phyloP scores from a whole-genome alignment of 2,888 invertebrate species.

The Bruchidius siliquastri region DNA sequence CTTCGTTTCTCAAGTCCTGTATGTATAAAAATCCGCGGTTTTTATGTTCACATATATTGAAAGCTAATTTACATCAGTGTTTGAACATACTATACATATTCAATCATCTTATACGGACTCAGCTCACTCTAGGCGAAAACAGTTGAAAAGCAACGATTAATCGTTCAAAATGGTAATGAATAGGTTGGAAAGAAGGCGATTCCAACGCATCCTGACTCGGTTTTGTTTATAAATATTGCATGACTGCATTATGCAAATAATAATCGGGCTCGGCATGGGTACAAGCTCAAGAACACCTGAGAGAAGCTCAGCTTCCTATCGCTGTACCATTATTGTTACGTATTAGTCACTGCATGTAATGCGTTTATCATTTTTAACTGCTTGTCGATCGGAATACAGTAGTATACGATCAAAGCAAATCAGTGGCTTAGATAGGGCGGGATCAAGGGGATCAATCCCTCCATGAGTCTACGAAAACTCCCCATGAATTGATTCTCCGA shows the following conservation, averaged over 20 bases:
- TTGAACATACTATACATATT: too few species aligned
- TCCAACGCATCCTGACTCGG: not conserved
- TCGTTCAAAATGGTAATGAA: not conserved
- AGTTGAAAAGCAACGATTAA: not conserved
- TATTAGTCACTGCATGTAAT: not conserved
- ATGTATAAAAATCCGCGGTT: too few species aligned
- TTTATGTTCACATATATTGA: too few species aligned
- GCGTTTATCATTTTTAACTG: not conserved
- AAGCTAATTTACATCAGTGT: too few species aligned
- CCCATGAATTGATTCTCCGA: too few species aligned
- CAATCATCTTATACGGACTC: not conserved
- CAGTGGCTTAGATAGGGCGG: too few species aligned
- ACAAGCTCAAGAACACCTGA: not conserved
- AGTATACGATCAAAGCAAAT: not conserved
- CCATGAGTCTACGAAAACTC: too few species aligned
- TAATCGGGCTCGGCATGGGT: not conserved
- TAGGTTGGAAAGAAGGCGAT: not conserved
- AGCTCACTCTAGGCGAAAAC: not conserved
- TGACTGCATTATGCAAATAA: constrained; percentile 9
- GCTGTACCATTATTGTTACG: not conserved
- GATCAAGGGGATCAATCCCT: too few species aligned
- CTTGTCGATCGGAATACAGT: not conserved
- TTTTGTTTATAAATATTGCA: constrained; percentile 12
- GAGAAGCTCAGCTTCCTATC: not conserved
- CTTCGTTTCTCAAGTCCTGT: too few species aligned